Evolutionary conservation across 1,140 invertebrate genomes (phyloP).

Genomic region (Sinella curviseta): DNA sequence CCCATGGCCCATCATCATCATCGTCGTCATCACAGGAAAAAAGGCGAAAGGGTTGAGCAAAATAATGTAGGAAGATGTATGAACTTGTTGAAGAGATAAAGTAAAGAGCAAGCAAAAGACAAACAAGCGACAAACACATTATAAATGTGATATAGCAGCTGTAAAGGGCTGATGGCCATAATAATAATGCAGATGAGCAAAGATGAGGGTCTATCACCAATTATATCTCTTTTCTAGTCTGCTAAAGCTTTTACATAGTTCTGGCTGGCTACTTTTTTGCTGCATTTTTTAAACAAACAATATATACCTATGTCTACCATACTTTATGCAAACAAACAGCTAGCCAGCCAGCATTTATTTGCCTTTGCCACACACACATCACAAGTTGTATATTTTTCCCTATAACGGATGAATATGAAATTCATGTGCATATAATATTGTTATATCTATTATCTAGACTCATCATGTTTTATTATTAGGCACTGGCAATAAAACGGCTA

Average conservation of each 20-base stretch:
- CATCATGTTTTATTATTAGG: constrained; percentile 19
- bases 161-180: neutral
- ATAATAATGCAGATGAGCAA: neutral
- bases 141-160: neutral
- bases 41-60: neutral
- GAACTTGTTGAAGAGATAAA: constrained; percentile 4
- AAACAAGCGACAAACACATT: neutral
- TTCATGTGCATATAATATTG: too few species aligned
- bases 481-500: constrained; percentile 6
- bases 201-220: constrained; percentile 1
- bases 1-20: too few species aligned
- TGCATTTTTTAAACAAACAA: neutral
- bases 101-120: neutral
- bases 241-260: neutral
- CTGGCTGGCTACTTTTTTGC: neutral
- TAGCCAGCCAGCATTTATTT: too few species aligned
- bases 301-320: too few species aligned
- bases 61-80: neutral
- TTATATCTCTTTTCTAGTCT: constrained; percentile 11
- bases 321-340: neutral
- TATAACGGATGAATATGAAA: too few species aligned
- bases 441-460: too few species aligned
- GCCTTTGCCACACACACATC: too few species aligned
- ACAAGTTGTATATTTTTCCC: too few species aligned
- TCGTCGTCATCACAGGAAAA: too few species aligned